A percentile compares a stretch with the other conserved stretches of the same genome.
Evolutionary conservation across 2,113 vertebrate species (phyloP).

Genomic region (Mystacornis crossleyi): DNA sequence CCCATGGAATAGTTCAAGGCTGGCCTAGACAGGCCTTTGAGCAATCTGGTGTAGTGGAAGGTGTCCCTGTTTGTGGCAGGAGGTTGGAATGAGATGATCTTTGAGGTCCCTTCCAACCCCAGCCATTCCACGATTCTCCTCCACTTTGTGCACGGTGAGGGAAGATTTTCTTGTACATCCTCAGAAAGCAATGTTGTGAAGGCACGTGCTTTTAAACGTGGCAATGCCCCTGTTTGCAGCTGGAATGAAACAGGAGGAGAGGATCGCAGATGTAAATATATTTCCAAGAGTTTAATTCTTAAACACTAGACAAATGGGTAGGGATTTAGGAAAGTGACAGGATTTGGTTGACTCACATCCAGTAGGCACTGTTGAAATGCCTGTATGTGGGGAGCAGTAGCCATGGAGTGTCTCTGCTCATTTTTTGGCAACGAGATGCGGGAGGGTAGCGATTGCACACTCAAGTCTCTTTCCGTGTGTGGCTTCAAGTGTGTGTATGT

Average conservation of each 20-base stretch:
- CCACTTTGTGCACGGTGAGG: rapidly evolving
- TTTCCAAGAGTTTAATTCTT: not conserved
- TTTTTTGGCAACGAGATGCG: not conserved
- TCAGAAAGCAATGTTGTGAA: not conserved
- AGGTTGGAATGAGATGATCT: not conserved
- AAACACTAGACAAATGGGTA: not conserved
- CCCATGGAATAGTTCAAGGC: not conserved
- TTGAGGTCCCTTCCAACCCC: not conserved
- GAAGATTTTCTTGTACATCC: rapidly evolving
- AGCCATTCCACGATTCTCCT: not conserved
- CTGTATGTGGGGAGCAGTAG: rapidly evolving
- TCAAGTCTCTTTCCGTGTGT: not conserved
- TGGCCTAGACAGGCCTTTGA: not conserved
- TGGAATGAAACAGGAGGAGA: not conserved
- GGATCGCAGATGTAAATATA: not conserved
- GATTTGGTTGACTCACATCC: not conserved
- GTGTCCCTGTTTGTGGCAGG: not conserved
- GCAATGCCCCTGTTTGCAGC: rapidly evolving
- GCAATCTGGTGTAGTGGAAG: not conserved
- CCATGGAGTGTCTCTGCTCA: not conserved
- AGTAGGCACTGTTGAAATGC: not conserved
- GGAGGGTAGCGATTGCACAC: not conserved
- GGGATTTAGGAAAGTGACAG: not conserved
- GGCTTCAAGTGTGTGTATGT: not conserved
- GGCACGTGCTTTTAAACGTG: not conserved